These are phyloP conservation scores for Rhyacophila evoluta DNA, from an alignment of 2,888 invertebrate species.

Conservation along the genomic window DNA sequence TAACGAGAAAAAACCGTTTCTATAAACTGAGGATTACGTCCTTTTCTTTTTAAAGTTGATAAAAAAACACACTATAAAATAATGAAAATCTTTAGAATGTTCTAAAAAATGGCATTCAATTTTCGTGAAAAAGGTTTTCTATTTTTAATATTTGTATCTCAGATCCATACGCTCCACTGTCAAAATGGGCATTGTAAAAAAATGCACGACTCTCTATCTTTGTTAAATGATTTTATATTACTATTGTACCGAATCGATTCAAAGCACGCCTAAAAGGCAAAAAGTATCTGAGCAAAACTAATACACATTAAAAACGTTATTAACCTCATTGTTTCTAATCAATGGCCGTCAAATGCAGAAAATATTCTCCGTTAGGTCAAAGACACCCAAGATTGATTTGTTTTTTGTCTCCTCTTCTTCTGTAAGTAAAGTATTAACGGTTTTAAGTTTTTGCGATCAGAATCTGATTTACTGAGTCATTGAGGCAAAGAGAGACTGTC, in stretches of 20 bases:
- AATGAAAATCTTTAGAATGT: too few relatives aligned
- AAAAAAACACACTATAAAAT: too few relatives aligned
- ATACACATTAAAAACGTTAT: conserved; percentile 3
- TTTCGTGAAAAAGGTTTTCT: too few relatives aligned
- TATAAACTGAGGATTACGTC: too few relatives aligned
- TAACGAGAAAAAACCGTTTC: too few relatives aligned
- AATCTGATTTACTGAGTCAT: background rate
- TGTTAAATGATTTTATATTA: background rate
- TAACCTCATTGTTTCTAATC: conserved; percentile 18
- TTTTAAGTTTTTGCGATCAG: conserved; percentile 9
- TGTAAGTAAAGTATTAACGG: background rate
- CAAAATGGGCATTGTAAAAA: background rate
- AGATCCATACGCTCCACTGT: too few relatives aligned
- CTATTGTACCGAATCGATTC: background rate
- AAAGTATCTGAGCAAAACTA: background rate
- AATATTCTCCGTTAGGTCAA: conserved; percentile 42
- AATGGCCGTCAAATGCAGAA: background rate
- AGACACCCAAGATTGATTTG: conserved; percentile 34
- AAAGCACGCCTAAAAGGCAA: background rate
- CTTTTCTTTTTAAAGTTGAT: too few relatives aligned
- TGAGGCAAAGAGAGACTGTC: background rate
- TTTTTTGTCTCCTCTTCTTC: background rate
- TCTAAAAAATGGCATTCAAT: too few relatives aligned
- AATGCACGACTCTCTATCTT: too few relatives aligned
- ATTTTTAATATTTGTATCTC: too few relatives aligned